A percentile compares a stretch with the other conserved stretches of the same genome.
phyloP scores from a whole-genome alignment of 92 coral and sea anemone species.

The Parazoanthus atlanticus region DNA sequence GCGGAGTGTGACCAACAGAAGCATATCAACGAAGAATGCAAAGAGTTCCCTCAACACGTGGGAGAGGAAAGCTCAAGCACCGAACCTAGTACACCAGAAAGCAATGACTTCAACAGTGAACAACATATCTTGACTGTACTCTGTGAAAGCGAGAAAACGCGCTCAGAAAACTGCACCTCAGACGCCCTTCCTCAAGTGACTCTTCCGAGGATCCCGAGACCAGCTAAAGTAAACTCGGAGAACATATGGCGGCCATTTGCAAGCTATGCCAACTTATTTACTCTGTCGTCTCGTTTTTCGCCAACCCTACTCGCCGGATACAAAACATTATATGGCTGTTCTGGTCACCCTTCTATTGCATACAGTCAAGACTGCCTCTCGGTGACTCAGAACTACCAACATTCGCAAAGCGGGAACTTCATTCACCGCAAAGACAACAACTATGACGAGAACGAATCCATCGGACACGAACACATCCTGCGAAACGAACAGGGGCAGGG shows the following conservation, averaged over 20 bases:
- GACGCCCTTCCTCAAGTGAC: background rate
- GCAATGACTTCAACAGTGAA: background rate
- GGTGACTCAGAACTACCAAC: background rate
- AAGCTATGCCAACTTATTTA: slow-evolving; percentile 17
- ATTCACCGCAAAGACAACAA: background rate
- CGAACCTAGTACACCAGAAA: background rate
- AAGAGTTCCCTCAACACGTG: background rate
- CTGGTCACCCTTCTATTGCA: background rate
- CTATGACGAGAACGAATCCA: background rate
- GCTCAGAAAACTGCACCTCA: background rate
- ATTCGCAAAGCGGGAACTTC: slow-evolving; percentile 8
- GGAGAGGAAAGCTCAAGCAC: background rate
- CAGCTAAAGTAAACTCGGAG: background rate
- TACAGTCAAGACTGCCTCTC: background rate
- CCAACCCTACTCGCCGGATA: background rate
- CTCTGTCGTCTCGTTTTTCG: slow-evolving; percentile 7
- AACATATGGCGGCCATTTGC: slow-evolving; percentile 29
- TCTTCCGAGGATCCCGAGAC: background rate
- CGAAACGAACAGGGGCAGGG: slow-evolving; percentile 59
- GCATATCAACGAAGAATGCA: background rate
- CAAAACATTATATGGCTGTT: background rate
- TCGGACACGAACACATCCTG: background rate
- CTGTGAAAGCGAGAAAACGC: background rate
- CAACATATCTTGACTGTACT: background rate
- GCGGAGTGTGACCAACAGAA: background rate